Conservation (phyloP, 2,888 invertebrate genomes). For the Therioaphis trifolii region DNA sequence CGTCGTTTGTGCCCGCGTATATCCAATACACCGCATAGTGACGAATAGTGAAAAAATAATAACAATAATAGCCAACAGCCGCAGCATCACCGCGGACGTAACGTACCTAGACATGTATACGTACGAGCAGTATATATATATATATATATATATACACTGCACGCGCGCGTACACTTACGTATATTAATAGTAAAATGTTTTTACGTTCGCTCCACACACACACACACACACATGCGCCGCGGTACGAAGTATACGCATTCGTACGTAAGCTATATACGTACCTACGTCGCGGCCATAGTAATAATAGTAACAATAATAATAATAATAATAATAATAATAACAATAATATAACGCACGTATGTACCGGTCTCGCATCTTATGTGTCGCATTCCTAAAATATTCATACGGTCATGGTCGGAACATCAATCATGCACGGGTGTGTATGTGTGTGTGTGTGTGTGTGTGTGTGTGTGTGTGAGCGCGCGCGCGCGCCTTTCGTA, state of each 20-base stretch:
- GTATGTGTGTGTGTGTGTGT: background rate
- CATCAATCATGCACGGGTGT: slow-evolving; percentile 49
- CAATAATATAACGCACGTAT: slow-evolving; percentile 21
- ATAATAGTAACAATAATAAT: slow-evolving; percentile 37
- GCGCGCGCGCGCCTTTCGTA: too few species aligned
- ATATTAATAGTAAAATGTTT: slow-evolving; percentile 19
- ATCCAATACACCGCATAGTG: background rate
- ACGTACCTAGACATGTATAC: too few species aligned
- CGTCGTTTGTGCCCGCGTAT: too few species aligned
- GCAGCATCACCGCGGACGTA: slow-evolving; percentile 32
- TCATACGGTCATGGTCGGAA: slow-evolving; percentile 61
- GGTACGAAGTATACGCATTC: background rate
- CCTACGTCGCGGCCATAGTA: background rate
- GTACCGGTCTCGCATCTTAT: slow-evolving; percentile 31
- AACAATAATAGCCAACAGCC: slow-evolving; percentile 41
- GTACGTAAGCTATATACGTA: background rate
- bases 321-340: slow-evolving; percentile 45
- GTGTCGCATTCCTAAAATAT: slow-evolving; percentile 61
- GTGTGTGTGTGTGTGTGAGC: background rate
- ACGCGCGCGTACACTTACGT: background rate
- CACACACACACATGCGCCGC: background rate
- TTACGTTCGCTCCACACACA: background rate
- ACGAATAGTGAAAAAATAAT: slow-evolving; percentile 13
- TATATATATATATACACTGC: background rate
- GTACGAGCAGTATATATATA: too few species aligned